These are phyloP conservation scores for Rattus norvegicus DNA, from an alignment of 2,113 vertebrate genomes.

Conservation along the genomic window GRCr8 NC_086023.1:133706001-133706500, in stretches of 20 bases:
- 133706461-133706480: not conserved
- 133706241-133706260: not conserved
- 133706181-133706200: rapidly evolving
- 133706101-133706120: not conserved
- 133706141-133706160: not conserved
- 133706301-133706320: not conserved
- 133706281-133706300: not conserved
- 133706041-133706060: not conserved
- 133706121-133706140: not conserved
- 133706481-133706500: not conserved
- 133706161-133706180: not conserved
- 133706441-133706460: not conserved
- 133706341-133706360: not conserved
- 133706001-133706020: slow-evolving; percentile 24
- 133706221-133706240: not conserved
- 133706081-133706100: not conserved
- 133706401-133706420: not conserved
- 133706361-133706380: not conserved
- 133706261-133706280: not conserved
- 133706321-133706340: not conserved
- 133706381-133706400: not conserved
- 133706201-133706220: not conserved
- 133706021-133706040: not conserved
- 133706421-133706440: not conserved
- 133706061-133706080: not conserved